Percentiles rank a stretch among this genome's conserved stretches.
phyloP scores from a whole-genome alignment of 1,140 invertebrate species.

The Drosophila funebris region DNA sequence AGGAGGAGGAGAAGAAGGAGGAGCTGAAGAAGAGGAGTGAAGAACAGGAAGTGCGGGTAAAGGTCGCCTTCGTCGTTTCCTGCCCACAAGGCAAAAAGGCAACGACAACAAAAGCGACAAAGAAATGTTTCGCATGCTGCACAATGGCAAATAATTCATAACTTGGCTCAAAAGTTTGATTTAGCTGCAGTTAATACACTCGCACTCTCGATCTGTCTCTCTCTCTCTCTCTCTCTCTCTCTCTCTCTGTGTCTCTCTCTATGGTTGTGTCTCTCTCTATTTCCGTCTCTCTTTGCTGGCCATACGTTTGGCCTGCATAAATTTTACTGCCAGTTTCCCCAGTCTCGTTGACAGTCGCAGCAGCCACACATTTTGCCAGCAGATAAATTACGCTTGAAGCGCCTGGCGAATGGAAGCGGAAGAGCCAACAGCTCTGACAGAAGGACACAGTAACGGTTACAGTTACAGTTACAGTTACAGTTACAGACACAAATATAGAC shows the following conservation, averaged over 20 bases:
- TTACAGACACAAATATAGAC: conserved; percentile 3
- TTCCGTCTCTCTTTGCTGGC: conserved; percentile 31
- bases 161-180: conserved; percentile 78
- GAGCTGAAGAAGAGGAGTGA: too few relatives aligned
- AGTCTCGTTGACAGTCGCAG: conserved; percentile 39
- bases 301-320: conserved; percentile 74
- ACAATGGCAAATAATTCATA: conserved; percentile 81
- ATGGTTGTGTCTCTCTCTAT: not conserved
- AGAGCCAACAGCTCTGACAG: conserved; percentile 63
- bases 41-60: conserved; percentile 2
- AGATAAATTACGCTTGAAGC: conserved; percentile 77
- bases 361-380: conserved; percentile 46
- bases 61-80: conserved; percentile 34
- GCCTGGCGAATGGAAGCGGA: conserved; percentile 60
- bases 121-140: conserved; percentile 73
- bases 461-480: not conserved
- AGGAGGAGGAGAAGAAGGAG: not conserved
- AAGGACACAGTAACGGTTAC: not conserved
- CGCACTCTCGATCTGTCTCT: not conserved
- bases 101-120: conserved; percentile 55
- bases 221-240: not conserved
- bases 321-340: conserved; percentile 39
- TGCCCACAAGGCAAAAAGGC: conserved; percentile 20
- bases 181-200: conserved; percentile 80
- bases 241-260: not conserved